Base-by-base conservation (phyloP, 2,888 invertebrate genomes). In the Drosophila paracracens region DNA sequence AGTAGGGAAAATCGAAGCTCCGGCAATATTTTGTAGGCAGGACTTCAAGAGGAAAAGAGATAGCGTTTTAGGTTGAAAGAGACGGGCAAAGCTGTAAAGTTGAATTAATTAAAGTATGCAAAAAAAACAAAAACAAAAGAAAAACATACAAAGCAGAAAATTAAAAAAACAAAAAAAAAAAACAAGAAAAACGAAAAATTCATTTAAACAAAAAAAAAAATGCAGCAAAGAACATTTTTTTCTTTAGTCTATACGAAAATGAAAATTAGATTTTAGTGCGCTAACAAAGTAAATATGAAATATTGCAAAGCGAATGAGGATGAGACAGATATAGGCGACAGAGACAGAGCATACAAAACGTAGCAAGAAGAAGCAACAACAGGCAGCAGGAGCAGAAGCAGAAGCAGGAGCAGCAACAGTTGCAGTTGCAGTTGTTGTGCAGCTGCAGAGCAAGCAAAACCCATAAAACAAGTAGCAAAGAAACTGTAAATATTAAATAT, bases 401-500 rank as follows among this genome's bases (percentile, higher is more conserved):
- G 35, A 1, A 21, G 10, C 27, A 43, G 21, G 6, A 67, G 70
- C 65, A 63, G 65, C 48, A 50, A 59, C 7, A 64, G 36, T 46
- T 46, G 27, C 54, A 54, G 53, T 36, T 25, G 21, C 54, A 54
- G 54, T 36, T 25, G 25, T 16, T 50, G 48, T 33, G 43, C 56
- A 46, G 59, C 48, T 54, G 53, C 66, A 38, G 43, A 38, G 54
- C 50, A 54, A 10, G 27, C 54, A 50, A 54, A 21, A 25, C 43
- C 54, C 31, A 63, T 38, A 59, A 57, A 76, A 72, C 65, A 74
- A 74, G 74, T 83, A 83, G 83, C 83, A 88, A 85, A 88, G 67
- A 88, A 82, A 82, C 18, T 89, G 85, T 91, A 91, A 86, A 91
- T 91, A 91, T 88, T 85, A 71, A 76, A 76, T 85, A 84, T 84